Conservation (phyloP, 1,140 invertebrate genomes). For the Tribolium madens region DNA sequence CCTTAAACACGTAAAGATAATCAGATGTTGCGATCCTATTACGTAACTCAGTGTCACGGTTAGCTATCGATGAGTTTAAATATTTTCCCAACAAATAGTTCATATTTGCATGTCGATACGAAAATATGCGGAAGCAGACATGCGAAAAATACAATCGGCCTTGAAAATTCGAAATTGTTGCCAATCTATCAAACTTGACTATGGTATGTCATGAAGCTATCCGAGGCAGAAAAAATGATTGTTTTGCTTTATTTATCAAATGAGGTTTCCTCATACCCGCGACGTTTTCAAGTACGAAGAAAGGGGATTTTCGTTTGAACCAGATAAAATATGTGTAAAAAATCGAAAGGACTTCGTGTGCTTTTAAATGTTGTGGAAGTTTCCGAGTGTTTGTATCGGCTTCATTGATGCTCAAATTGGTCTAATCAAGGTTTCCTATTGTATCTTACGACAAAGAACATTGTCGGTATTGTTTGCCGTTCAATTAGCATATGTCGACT, state of each 20-base stretch:
- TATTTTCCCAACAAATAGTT: conserved; percentile 26
- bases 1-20: conserved; percentile 9
- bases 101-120: conserved; percentile 1
- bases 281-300: conserved; percentile 33
- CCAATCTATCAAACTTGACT: conserved; percentile 17
- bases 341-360: neutral
- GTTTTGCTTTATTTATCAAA: conserved; percentile 1
- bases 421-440: conserved; percentile 34
- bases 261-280: neutral
- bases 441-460: conserved; percentile 29
- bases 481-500: conserved; percentile 27
- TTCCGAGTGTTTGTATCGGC: neutral
- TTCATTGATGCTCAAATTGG: conserved; percentile 8
- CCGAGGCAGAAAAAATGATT: neutral
- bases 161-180: conserved; percentile 26
- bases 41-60: conserved; percentile 25
- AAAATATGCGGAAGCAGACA: conserved; percentile 26
- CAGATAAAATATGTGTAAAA: neutral
- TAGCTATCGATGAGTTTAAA: conserved; percentile 17
- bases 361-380: no score
- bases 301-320: conserved; percentile 6
- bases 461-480: conserved; percentile 16
- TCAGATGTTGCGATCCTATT: conserved; percentile 1
- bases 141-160: neutral
- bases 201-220: neutral